Evolutionary conservation across 2,797 vertebrate genomes (phyloP), one percentile per base, ranked within the genome.

Genomic region (Ciconia nigra): DNA sequence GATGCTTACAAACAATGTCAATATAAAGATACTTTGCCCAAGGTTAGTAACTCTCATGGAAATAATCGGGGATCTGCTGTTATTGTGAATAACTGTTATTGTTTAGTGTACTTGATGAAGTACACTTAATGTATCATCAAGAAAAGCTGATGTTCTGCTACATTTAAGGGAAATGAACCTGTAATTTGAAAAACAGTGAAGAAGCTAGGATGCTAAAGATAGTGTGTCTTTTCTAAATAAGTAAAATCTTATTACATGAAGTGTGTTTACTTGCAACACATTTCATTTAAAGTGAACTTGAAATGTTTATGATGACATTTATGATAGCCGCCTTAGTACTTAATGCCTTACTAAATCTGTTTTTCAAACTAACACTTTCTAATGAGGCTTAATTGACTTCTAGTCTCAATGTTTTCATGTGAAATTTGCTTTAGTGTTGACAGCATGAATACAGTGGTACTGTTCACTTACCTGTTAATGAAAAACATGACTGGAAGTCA

Each of bases 1-100:
- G 99, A 99, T 70, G 99, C 99, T 93, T 99, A 99, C 97, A 99
- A 99, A 95, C 99, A 99, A 89, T 99, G 99, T 91, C 99, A 99
- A 76, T 99, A 99, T 98, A 99, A 99, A 98, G 99, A 99, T 93
- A 99, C 99, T 93, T 98, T 99, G 42, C 99, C 99, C 77, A 99
- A 99, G 99, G 99, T 99, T 98, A 97, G 99, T 98, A 78, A 89
- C 24, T 86, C 44, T 83, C 74, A 29, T 9, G 7, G 71, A 49
- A 87, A 47, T 83, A 44, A 81, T 46, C 5, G 52, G 47, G 15
- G 20, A 71, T 84, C 15, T 87, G 17, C 70, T 81, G 18, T 69
- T 81, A 42, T 1, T 57, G 24, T 47, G 26, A 74, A 17, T 67
- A 92, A 41, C 57, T 71, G 7, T 47, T 89, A 39, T 1, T 71